Base-by-base conservation (phyloP, 37 sponge, comb jelly and placozoan species). In the Aplysina aerophoba region DNA sequence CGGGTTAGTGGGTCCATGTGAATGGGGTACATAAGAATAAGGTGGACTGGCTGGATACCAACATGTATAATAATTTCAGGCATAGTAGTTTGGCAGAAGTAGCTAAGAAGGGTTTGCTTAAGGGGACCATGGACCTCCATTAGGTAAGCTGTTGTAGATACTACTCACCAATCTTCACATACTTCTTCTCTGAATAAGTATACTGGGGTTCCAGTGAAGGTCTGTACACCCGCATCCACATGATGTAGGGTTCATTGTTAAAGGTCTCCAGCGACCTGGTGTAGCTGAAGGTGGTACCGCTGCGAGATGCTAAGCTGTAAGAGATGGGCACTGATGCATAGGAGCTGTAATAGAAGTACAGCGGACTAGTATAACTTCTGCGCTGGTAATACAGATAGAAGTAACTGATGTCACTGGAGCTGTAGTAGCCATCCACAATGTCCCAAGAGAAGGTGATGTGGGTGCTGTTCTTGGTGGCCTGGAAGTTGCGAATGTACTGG, bases 361-460 rank as follows among this genome's bases (percentile, higher is more conserved):
- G n/a, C n/a, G n/a, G n/a, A n/a, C n/a, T 11, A 11, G 50, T 44
- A 8, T 11, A 44, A 8, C 50, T 44, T 11, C 50, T 44, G 50
- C 50, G 6, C 3, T 8, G 6, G 6, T 8, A 44, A 11, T 44
- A 8, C 8, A 44, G 3, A 8, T 11, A 3, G 6, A 69, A 69
- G 71, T 24, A 1, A 30, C 6, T 69, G 71, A 69, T 69, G 71
- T 11, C 19, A 30, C 71, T 27, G 33, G 71, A 34, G 71, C 2
- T 17, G 6, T 65, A 11, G 22, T 65, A 65, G 1, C 71, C 71
- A 30, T 35, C 34, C 33, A 34, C 35, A 30, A 69, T 69, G 71
- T 69, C 71, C 71, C 71, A 69, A 35, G 71, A 69, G 33, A 69
- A 69, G 11, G 33, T 31, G 34, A 69, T 35, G 30, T 69, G 71